Percentiles rank a stretch among this genome's conserved stretches.
Evolutionary conservation across 2,113 vertebrate genomes (phyloP).

Genomic region (Sterrhoptilus dennistouni): DNA sequence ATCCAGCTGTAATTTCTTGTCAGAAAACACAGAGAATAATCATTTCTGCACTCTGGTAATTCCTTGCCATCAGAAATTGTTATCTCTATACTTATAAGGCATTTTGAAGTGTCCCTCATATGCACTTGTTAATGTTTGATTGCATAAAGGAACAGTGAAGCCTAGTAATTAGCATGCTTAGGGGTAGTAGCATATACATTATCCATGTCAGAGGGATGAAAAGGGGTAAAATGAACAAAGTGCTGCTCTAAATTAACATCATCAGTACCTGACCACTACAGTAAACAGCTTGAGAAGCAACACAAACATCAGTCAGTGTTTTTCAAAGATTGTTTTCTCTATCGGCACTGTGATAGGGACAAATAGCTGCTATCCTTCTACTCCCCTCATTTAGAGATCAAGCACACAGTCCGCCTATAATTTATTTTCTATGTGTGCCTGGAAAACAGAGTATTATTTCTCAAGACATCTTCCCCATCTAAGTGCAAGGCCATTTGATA

Average conservation of each 20-base stretch:
- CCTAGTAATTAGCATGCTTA: background rate
- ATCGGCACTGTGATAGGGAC: background rate
- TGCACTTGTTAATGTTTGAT: background rate
- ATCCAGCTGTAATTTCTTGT: background rate
- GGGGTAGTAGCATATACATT: background rate
- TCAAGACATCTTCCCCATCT: background rate
- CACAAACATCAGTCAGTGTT: background rate
- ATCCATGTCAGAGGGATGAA: background rate
- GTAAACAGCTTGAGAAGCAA: background rate
- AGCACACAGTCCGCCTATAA: background rate
- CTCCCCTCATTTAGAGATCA: slow-evolving; percentile 19
- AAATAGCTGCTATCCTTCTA: background rate
- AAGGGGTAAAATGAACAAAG: slow-evolving; percentile 6
- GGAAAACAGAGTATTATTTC: background rate
- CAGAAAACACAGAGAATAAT: background rate
- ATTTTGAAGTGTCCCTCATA: background rate
- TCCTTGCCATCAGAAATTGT: background rate
- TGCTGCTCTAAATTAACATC: background rate
- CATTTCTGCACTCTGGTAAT: background rate
- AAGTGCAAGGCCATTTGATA: slow-evolving; percentile 21
- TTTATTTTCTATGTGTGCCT: background rate
- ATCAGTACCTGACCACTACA: background rate
- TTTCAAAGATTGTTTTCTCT: background rate
- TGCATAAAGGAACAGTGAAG: background rate
- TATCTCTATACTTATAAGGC: background rate